Evolutionary conservation across 2,888 invertebrate species (phyloP), one percentile per base, ranked within the genome.

Genomic region (Lasioglossum marginatum): DNA sequence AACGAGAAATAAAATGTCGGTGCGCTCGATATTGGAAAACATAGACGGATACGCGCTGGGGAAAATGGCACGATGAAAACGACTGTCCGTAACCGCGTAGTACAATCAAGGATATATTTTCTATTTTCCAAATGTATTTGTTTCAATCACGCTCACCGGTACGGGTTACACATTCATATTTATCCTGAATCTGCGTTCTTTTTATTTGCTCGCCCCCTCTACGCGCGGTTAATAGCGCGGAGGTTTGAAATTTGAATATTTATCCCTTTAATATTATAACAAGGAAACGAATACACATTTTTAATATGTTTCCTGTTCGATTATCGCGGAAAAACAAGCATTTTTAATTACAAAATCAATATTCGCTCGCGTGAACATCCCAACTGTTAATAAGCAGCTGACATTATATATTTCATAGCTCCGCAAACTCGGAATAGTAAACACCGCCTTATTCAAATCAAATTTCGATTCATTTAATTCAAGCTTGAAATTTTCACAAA

Each of bases 41-140:
- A 40, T 37, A 48, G 48, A 80, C 45, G 70, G 45, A 60, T 74
- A 40, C 23, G 45, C 77, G 27, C 4, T 31, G 31, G 52, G 63
- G 27, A 72, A 73, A 77, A 77, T 70, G 75, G 72, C 76, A 75
- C 66, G 45, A 66, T 34, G 77, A 57, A 73, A 79, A 78, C 73
- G 72, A 43, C 71, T 68, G 52, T 79, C 66, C 60, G 52, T 48
- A 71, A 77, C 75, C 66, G 68, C 45, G 43, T 60, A 60, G 63
- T 57, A 72, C 74, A 85, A 82, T 82, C 75, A 79, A 71, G 52
- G 60, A 85, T 83, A 83, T 83, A 85, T 83, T 83, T 79, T 85
- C 79, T 73, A 79, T 73, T 86, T 86, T 34, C 52, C 45, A 79
- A 81, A 77, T 68, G 79, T 23, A 68, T 40, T 57, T 37, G 81